These are phyloP conservation scores for Sitophilus oryzae DNA, from an alignment of 1,140 invertebrate species.

Conservation along the genomic window DNA sequence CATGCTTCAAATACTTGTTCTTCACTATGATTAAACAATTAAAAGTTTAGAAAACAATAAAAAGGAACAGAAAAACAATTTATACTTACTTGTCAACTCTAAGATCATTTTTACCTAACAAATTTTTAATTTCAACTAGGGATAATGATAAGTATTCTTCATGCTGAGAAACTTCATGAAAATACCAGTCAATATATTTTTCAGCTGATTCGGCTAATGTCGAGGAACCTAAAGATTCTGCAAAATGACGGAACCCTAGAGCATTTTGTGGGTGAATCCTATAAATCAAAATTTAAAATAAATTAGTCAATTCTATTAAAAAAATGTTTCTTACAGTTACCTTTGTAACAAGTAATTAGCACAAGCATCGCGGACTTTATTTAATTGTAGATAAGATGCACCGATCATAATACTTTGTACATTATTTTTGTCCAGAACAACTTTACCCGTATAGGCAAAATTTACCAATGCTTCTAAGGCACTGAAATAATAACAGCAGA, in stretches of 20 bases:
- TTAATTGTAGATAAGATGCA: constrained; percentile 80
- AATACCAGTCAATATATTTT: constrained; percentile 79
- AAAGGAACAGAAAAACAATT: background rate
- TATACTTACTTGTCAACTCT: constrained; percentile 57
- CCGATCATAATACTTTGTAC: constrained; percentile 82
- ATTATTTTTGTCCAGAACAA: constrained; percentile 73
- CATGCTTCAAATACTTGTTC: constrained; percentile 79
- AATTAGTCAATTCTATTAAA: background rate
- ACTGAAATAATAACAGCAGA: constrained; percentile 45
- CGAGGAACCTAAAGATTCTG: constrained; percentile 71
- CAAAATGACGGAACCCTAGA: constrained; percentile 76
- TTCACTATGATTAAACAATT: constrained; percentile 42
- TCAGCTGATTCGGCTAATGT: constrained; percentile 69
- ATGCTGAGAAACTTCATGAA: constrained; percentile 68
- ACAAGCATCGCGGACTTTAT: constrained; percentile 77
- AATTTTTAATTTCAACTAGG: constrained; percentile 61
- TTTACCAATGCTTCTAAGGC: constrained; percentile 79
- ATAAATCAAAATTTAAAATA: constrained; percentile 25
- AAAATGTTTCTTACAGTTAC: constrained; percentile 36
- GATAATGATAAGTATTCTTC: constrained; percentile 72
- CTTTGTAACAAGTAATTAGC: constrained; percentile 72
- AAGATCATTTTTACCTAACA: constrained; percentile 74
- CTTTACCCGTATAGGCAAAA: constrained; percentile 79
- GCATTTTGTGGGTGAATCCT: constrained; percentile 80
- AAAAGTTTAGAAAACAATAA: background rate